phyloP scores from a whole-genome alignment of 1,140 invertebrate species.

The Manduca sexta region DNA sequence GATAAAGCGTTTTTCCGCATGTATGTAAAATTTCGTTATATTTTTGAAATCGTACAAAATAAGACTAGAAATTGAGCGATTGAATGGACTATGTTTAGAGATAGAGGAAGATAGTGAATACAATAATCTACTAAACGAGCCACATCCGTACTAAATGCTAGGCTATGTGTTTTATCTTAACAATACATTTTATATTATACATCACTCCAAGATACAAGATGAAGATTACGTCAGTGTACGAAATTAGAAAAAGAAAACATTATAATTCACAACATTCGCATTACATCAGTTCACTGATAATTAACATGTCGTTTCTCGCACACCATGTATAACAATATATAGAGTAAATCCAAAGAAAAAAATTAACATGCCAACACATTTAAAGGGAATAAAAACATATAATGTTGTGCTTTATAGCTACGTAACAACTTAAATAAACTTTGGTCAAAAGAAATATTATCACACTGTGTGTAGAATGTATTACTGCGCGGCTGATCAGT shows the following conservation, averaged over 20 bases:
- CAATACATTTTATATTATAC: slow-evolving; percentile 1
- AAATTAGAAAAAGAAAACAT: neutral
- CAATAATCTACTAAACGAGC: slow-evolving; percentile 19
- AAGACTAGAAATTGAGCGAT: slow-evolving; percentile 48
- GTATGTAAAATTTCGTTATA: slow-evolving; percentile 2
- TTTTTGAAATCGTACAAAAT: slow-evolving; percentile 16
- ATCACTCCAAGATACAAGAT: neutral
- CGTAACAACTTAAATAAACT: slow-evolving; percentile 59
- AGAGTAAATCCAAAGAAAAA: too few relatives aligned
- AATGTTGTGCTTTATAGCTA: slow-evolving; percentile 37
- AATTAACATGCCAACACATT: too few relatives aligned
- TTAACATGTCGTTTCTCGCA: neutral
- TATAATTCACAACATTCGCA: slow-evolving; percentile 2
- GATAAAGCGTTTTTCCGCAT: neutral
- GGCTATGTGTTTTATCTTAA: slow-evolving; percentile 13
- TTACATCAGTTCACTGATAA: slow-evolving; percentile 4
- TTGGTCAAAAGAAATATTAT: slow-evolving; percentile 54
- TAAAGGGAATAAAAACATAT: slow-evolving; percentile 13
- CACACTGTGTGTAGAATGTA: slow-evolving; percentile 23
- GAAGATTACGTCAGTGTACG: neutral
- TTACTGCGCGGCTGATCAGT: neutral
- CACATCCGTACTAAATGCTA: slow-evolving; percentile 14
- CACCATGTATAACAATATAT: slow-evolving; percentile 5
- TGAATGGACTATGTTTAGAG: slow-evolving; percentile 25
- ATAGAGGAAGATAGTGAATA: slow-evolving; percentile 13